Conservation (phyloP, 92 coral and sea anemone species). For the Micromussa lordhowensis region DNA sequence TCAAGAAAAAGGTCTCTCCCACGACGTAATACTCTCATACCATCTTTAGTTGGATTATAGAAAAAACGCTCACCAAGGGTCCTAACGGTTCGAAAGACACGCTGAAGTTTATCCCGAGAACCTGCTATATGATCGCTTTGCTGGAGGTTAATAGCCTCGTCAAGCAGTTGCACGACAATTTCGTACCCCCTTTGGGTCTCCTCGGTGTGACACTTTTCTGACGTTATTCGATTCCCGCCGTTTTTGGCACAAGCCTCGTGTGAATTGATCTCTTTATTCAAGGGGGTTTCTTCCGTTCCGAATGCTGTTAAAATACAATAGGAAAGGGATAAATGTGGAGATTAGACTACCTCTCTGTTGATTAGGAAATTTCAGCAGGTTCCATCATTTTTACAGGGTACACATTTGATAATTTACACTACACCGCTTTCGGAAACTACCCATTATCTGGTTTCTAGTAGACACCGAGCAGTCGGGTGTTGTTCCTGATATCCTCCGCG, state of each 20-base stretch:
- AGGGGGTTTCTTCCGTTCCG: background rate
- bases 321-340: background rate
- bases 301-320: background rate
- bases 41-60: background rate
- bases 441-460: no score
- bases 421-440: no score
- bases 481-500: no score
- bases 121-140: background rate
- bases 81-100: background rate
- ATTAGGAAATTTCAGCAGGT: no score
- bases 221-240: background rate
- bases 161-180: background rate
- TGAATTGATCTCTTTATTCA: background rate
- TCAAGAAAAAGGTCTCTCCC: background rate
- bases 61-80: background rate
- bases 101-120: background rate
- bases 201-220: no score
- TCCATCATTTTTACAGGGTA: no score
- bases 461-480: no score
- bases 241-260: background rate
- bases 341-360: no score
- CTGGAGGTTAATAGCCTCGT: conserved; percentile 7
- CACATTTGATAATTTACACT: no score
- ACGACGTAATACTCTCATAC: background rate
- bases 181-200: background rate